Base-by-base conservation (phyloP, 1,140 invertebrate species). In the Eriosoma lanigerum region DNA sequence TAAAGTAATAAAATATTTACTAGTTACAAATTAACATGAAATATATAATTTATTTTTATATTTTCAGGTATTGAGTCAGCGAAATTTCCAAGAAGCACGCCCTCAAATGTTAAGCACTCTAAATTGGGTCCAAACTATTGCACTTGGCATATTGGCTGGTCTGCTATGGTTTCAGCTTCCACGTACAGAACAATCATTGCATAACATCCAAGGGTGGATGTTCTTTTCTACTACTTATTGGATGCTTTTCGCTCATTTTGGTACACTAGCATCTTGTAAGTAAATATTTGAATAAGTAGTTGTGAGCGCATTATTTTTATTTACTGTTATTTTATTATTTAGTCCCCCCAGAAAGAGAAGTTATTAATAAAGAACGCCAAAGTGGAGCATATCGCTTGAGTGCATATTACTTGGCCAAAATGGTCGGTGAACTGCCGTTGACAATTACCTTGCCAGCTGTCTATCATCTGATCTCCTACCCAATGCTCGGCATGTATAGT, bases 181-280 rank as follows among this genome's bases (percentile, higher is more conserved):
- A 3, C 86, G 93, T 44, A 90, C 88, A 10, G 94, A 95, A 85
- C 89, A 92, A 82, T 90, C 90, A 8, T 87, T 95, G 38, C 90
- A 92, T 81, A 93, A 95, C 85, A 90, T 94, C 46, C 92, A 93
- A 86, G 93, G 93, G 58, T 94, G 92, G 92, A 93, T 94, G 90
- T 94, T 94, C 84, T 94, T 94, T 86, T 93, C 92, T 26, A 92
- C 92, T 32, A 93, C 92, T 32, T 94, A 94, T 84, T 95, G 93
- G 93, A 94, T 94, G 91, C 87, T 95, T 44, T 94, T 94, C 85
- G 91, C 93, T 19, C 88, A 94, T 81, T 94, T 95, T 84, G 92
- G 92, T 83, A 92, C 93, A 78, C 87, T 95, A 21, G 90, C 91
- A 83, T 92, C 93, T 85, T 91, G 90, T 91, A 85, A 90, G 82